Conservation (phyloP, 2,113 vertebrate genomes). For the Gallinago undulata region DNA sequence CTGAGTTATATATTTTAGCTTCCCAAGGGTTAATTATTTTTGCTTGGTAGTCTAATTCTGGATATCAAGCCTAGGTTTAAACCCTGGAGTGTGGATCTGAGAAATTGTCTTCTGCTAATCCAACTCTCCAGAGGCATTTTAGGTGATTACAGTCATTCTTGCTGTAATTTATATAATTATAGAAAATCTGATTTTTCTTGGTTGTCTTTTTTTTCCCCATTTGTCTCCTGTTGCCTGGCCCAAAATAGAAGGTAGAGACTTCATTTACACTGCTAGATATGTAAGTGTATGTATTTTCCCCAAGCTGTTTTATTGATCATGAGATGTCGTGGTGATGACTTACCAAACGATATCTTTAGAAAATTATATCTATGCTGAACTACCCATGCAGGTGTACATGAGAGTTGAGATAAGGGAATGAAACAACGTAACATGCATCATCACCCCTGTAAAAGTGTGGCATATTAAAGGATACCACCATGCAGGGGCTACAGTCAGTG, state of each 20-base stretch:
- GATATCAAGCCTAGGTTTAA: slow-evolving; percentile 68
- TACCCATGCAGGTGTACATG: not conserved
- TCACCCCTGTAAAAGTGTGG: not conserved
- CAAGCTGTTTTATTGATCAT: slow-evolving; percentile 19
- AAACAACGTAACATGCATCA: not conserved
- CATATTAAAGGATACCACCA: not conserved
- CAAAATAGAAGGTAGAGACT: slow-evolving; percentile 59
- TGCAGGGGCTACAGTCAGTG: not conserved
- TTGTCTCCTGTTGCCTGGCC: slow-evolving; percentile 74
- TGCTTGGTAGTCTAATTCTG: slow-evolving; percentile 63
- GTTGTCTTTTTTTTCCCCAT: slow-evolving; percentile 53
- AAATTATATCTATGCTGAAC: not conserved
- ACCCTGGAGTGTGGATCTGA: slow-evolving; percentile 79
- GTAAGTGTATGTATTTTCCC: slow-evolving; percentile 32
- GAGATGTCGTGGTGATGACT: not conserved
- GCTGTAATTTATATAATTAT: slow-evolving; percentile 83
- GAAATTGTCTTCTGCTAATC: slow-evolving; percentile 83
- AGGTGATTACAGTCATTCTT: slow-evolving; percentile 80
- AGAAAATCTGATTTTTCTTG: slow-evolving; percentile 78
- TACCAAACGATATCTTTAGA: not conserved
- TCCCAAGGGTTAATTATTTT: slow-evolving; percentile 73
- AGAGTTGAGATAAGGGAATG: not conserved
- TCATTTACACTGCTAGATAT: slow-evolving; percentile 51
- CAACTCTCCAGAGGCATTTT: slow-evolving; percentile 78
- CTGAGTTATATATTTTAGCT: not conserved